A percentile compares a stretch with the other conserved stretches of the same genome.
phyloP scores from a whole-genome alignment of 2,113 vertebrate genomes.

The Elanoides forficatus region DNA sequence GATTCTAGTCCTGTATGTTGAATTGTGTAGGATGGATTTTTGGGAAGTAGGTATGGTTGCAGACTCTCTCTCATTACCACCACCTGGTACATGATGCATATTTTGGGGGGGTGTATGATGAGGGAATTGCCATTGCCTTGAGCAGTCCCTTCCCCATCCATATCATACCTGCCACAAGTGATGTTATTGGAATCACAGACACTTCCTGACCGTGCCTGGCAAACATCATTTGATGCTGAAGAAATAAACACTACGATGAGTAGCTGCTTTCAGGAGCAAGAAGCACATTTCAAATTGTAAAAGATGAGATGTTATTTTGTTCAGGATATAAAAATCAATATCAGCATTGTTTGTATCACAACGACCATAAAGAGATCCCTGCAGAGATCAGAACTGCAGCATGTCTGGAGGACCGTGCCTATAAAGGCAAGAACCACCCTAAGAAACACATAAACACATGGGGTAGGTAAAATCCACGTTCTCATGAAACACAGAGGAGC shows the following conservation, averaged over 20 bases:
- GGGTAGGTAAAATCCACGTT: background rate
- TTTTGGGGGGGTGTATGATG: background rate
- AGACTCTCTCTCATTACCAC: background rate
- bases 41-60: background rate
- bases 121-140: background rate
- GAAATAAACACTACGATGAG: background rate
- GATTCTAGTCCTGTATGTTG: background rate
- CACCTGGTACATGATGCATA: background rate
- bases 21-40: background rate
- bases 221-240: background rate
- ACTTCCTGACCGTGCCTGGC: background rate
- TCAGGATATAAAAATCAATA: conserved; percentile 1
- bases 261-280: background rate
- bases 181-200: background rate
- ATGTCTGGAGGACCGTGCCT: background rate
- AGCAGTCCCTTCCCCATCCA: background rate
- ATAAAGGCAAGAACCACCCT: background rate
- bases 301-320: background rate
- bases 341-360: background rate
- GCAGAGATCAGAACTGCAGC: background rate
- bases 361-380: background rate
- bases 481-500: background rate
- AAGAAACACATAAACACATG: background rate
- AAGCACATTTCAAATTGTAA: background rate
- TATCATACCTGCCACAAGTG: background rate